These are phyloP conservation scores for Eolophus roseicapilla DNA, from an alignment of 2,113 vertebrate species.

Conservation along the genomic window DNA sequence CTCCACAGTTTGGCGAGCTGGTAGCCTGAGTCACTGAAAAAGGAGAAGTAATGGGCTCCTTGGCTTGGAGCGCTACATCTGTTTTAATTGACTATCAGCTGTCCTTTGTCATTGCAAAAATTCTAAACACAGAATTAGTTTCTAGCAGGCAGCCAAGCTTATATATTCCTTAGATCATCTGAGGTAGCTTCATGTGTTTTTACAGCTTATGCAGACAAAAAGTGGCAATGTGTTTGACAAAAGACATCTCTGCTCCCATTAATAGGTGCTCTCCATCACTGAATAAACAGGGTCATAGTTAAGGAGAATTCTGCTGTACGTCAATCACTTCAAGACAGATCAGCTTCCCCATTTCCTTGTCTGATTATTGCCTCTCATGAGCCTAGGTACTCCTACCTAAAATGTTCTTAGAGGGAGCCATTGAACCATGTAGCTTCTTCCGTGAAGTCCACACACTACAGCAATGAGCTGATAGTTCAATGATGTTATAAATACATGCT, in stretches of 20 bases:
- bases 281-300: not conserved
- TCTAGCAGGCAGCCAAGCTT: not conserved
- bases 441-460: not conserved
- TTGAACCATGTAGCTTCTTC: not conserved
- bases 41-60: not conserved
- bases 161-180: not conserved
- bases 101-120: not conserved
- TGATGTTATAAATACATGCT: not conserved
- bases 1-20: not conserved
- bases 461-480: not conserved
- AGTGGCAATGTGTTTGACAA: not conserved
- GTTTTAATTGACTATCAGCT: not conserved
- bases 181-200: not conserved
- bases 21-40: constrained; percentile 2
- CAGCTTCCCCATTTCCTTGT: not conserved
- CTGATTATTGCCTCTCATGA: not conserved
- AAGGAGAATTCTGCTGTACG: not conserved
- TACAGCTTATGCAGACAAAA: not conserved
- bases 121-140: not conserved
- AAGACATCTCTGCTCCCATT: not conserved
- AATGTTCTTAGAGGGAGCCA: not conserved
- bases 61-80: not conserved
- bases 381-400: not conserved
- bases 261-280: not conserved
- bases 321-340: not conserved